Percentiles rank a stretch among this genome's conserved stretches.
These are phyloP conservation scores for Myocastor coypus DNA, from an alignment of 2,113 vertebrate species.

Conservation along the genomic window DNA sequence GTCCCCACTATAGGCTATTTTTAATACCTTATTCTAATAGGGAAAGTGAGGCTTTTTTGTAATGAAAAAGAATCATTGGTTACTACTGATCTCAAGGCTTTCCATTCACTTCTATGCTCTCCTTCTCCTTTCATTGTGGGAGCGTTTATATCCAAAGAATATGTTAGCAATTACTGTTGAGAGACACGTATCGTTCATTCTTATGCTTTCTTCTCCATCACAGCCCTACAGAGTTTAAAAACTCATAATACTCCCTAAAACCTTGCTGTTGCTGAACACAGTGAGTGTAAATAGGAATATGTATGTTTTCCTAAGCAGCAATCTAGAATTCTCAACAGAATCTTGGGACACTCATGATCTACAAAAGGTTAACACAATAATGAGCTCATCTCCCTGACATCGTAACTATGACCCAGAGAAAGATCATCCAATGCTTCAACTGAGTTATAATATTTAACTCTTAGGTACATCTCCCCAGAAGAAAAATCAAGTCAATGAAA, in stretches of 20 bases:
- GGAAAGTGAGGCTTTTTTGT: not conserved
- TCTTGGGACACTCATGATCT: not conserved
- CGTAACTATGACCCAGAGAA: not conserved
- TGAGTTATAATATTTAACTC: conserved; percentile 39
- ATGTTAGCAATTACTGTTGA: not conserved
- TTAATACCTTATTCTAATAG: conserved; percentile 17
- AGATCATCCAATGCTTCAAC: not conserved
- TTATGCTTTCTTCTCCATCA: not conserved
- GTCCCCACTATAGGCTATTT: conserved; percentile 1
- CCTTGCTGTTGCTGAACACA: too few relatives aligned
- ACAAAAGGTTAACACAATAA: conserved; percentile 21
- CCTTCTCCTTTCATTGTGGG: not conserved
- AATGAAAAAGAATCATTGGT: not conserved
- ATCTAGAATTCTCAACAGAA: not conserved
- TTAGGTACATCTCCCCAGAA: conserved; percentile 39
- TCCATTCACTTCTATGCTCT: conserved; percentile 17
- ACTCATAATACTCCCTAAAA: conserved; percentile 35
- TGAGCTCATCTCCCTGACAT: not conserved
- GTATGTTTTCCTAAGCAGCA: not conserved
- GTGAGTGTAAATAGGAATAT: not conserved
- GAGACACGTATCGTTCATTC: not conserved
- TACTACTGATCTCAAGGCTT: not conserved
- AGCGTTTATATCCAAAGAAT: not conserved
- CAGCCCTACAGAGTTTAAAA: not conserved
- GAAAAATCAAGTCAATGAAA: conserved; percentile 62